Evolutionary conservation across 2,797 vertebrate genomes (phyloP).

Genomic region (Alfaro cultratus): DNA sequence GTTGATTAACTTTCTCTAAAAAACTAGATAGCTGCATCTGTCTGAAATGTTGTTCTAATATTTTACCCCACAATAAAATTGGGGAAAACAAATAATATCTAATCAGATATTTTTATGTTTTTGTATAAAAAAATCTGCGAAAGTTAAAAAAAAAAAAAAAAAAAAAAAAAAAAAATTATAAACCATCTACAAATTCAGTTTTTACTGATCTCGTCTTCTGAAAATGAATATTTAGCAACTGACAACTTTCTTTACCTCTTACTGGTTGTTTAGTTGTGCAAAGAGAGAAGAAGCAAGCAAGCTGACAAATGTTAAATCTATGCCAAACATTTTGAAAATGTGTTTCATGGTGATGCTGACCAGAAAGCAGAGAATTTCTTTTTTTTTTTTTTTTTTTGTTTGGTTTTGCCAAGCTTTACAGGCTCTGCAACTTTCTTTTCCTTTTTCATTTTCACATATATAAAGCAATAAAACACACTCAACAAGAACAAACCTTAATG

Average conservation of each 20-base stretch:
- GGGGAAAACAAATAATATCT: background rate
- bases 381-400: background rate
- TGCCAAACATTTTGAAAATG: constrained; percentile 6
- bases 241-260: background rate
- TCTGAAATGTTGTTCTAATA: constrained; percentile 3
- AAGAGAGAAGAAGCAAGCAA: background rate
- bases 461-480: background rate
- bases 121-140: background rate
- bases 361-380: background rate
- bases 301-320: background rate
- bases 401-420: background rate
- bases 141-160: background rate
- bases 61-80: background rate
- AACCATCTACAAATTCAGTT: background rate
- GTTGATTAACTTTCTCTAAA: constrained; percentile 8
- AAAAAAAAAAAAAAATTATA: background rate
- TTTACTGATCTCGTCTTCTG: background rate
- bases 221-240: background rate
- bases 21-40: constrained; percentile 21
- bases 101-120: background rate
- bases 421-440: too few relatives aligned
- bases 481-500: background rate
- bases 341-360: background rate
- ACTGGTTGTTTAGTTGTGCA: background rate
- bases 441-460: background rate